Base-by-base conservation (phyloP, 2,888 invertebrate genomes). In the Nephrotoma guestfalica region DNA sequence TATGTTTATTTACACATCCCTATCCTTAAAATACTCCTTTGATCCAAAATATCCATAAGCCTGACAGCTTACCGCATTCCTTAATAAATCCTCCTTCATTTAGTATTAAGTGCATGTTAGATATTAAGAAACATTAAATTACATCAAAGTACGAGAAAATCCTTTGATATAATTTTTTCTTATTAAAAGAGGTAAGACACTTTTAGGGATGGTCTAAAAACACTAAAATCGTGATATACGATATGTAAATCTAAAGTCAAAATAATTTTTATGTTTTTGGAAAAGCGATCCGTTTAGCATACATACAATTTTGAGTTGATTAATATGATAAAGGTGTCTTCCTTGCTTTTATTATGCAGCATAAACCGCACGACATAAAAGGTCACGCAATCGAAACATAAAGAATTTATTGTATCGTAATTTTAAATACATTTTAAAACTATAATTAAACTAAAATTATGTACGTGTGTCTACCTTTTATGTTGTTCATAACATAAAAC, bases 1-100 rank as follows among this genome's bases (percentile, higher is more conserved):
- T 71, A 30, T 30, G 71, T 71, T 71, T 71, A 84, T 86, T 86
- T 86, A 47, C 43, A 47, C 41, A 43, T 86, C 51, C 41, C 86
- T 9, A 41, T 83, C 45, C 86, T 86, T 45, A 51, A 86, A 30
- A 84, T 30, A 42, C 88, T 89, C 89, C 90, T 87, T 43, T 90
- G 89, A 87, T 89, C 89, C 90, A 45, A 51, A 87, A 87, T 45
- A 3, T 92, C 94, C 94, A 94, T 89, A 90, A 93, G 93, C 92
- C 93, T 93, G 89, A 93, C 93, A 93, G 93, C 93, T 93, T 93
- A 91, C 94, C 94, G 90, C 88, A 30, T 87, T 88, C 89, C 91
- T 91, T 89, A 89, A 9, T 88, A 87, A 89, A 93, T 93, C 93
- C 91, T 89, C 90, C 94, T 94, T 93, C 94, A 91, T 93, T 92